Percentiles rank a stretch among this genome's conserved stretches.
Conservation (phyloP, 1,140 invertebrate genomes). For the Atta texana region DNA sequence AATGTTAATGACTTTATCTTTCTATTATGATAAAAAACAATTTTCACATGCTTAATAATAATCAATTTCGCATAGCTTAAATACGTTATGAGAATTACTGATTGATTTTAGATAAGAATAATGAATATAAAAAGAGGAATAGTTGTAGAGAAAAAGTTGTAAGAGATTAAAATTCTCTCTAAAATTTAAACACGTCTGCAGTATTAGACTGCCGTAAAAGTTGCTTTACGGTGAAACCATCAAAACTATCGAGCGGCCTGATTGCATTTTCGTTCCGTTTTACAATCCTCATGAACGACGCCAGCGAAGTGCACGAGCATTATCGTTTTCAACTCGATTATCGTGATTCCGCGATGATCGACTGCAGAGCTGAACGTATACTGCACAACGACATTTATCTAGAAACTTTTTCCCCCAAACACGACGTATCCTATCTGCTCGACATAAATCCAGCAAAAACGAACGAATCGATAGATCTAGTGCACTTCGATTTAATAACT, state of each 20-base stretch:
- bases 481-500: slow-evolving; percentile 35
- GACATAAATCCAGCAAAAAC: slow-evolving; percentile 58
- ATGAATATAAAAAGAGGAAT: neutral
- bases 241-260: slow-evolving; percentile 64
- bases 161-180: slow-evolving; percentile 31
- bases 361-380: slow-evolving; percentile 40
- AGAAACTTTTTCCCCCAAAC: slow-evolving; percentile 54
- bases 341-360: slow-evolving; percentile 55
- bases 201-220: slow-evolving; percentile 59
- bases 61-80: slow-evolving; percentile 3
- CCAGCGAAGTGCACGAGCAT: slow-evolving; percentile 52
- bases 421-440: slow-evolving; percentile 46
- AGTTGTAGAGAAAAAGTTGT: neutral
- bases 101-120: neutral
- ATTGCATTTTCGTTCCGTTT: slow-evolving; percentile 61
- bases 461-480: slow-evolving; percentile 38
- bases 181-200: slow-evolving; percentile 56
- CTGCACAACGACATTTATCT: slow-evolving; percentile 61
- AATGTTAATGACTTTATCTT: slow-evolving; percentile 23
- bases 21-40: slow-evolving; percentile 1
- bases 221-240: slow-evolving; percentile 57
- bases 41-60: neutral
- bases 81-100: neutral
- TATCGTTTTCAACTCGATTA: slow-evolving; percentile 64
- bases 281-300: slow-evolving; percentile 56